These are phyloP conservation scores for Pristionchus japonicus DNA, from an alignment of 2,888 invertebrate species.

Conservation along the genomic window DNA sequence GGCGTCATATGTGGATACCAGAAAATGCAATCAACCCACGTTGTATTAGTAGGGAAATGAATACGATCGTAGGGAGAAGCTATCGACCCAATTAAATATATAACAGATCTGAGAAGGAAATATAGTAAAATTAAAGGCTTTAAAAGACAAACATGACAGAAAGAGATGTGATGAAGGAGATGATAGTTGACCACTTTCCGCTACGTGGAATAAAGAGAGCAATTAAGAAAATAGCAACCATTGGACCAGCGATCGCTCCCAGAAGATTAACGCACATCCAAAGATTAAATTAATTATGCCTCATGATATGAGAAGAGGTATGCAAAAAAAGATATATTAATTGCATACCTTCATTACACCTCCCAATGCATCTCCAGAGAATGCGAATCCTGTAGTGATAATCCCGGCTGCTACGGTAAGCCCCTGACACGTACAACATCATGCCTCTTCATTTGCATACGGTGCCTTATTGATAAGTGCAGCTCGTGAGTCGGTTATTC, in stretches of 20 bases:
- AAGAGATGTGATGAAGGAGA: slow-evolving; percentile 67
- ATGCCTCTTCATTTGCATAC: too few species aligned
- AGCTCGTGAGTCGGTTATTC: slow-evolving; percentile 44
- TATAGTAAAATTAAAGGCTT: too few species aligned
- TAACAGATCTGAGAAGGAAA: too few species aligned
- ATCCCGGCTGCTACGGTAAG: too few species aligned
- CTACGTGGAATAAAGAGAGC: slow-evolving; percentile 68
- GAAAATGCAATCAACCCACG: too few species aligned
- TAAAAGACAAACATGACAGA: too few species aligned
- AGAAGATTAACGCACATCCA: slow-evolving; percentile 66
- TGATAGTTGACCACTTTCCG: slow-evolving; percentile 60
- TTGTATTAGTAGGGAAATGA: too few species aligned
- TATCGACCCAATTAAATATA: too few species aligned
- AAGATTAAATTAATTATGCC: background rate
- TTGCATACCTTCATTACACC: slow-evolving; percentile 60
- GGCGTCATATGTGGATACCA: too few species aligned
- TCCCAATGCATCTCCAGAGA: slow-evolving; percentile 65
- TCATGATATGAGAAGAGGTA: too few species aligned
- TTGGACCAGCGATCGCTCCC: slow-evolving; percentile 68
- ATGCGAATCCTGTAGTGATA: slow-evolving; percentile 60
- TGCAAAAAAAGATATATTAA: background rate
- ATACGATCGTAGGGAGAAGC: too few species aligned
- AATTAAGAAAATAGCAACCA: slow-evolving; percentile 68
- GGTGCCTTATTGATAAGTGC: slow-evolving; percentile 13
- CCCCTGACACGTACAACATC: too few species aligned